Evolutionary conservation across 2,113 vertebrate species (phyloP), one percentile per base, ranked within the genome.

Genomic region (Haemorhous mexicanus): DNA sequence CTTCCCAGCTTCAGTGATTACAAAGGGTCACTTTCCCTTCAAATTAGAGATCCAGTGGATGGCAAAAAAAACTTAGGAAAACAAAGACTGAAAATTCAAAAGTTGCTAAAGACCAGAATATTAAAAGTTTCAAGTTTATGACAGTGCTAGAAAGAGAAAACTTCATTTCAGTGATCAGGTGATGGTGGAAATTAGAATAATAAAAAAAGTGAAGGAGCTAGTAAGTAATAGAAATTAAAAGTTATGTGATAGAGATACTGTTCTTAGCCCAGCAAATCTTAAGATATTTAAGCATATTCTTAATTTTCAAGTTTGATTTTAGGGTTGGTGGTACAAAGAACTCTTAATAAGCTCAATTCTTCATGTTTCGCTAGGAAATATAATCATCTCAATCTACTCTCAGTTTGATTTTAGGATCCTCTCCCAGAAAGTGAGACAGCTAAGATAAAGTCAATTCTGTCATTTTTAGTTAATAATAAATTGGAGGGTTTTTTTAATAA

Each of bases 401-500:
- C 46, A 61, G 13, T 33, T 41, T 69, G 61, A 64, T 56, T 74
- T 62, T 53, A 66, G 20, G 12, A 75, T 67, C 37, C 16, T 61
- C 50, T 84, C 28, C 9, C 16, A 92, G 49, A 37, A 52, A 78
- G 27, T 2, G 32, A 28, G 27, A 35, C 63, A 52, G 26, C 47
- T 88, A 75, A 64, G 35, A 63, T 50, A 16, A 84, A 82, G 35
- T 72, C 1, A 82, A 37, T 76, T 70, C 23, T 64, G 15, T 52
- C 0, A 76, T 66, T 90, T 85, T 64, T 47, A 39, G 61, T 64
- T 64, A 13, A 8, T n/a, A 73, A 85, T 30, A 47, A 24, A 22
- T 64, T 39, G 2, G 10, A 50, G 11, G 1, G 0, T 2, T 35
- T 62, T 80, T n/a, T 4, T 1, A 49, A 37, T 20, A 58, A 80